phyloP scores from a whole-genome alignment of 2,113 vertebrate species.

The Sinocyclocheilus rhinocerous region DNA sequence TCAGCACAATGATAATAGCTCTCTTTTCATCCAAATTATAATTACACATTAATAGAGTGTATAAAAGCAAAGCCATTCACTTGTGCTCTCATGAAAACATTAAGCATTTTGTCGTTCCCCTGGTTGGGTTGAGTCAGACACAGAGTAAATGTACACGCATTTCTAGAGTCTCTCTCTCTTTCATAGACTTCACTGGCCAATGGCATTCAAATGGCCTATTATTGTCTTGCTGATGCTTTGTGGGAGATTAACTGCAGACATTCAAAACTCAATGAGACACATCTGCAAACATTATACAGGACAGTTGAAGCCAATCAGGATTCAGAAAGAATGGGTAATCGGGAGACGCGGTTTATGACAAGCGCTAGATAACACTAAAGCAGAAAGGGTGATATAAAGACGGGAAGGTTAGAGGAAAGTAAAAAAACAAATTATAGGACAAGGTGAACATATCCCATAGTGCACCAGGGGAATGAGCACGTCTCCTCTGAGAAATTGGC shows the following conservation, averaged over 20 bases:
- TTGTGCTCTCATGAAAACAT: slow-evolving; percentile 28
- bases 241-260: slow-evolving; percentile 33
- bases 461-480: neutral
- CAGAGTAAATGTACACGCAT: neutral
- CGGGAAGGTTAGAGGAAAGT: neutral
- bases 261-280: slow-evolving; percentile 42
- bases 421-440: neutral
- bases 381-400: neutral
- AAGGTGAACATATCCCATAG: slow-evolving; percentile 20
- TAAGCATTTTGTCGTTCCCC: slow-evolving; percentile 31
- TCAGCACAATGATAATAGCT: slow-evolving; percentile 32
- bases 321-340: slow-evolving; percentile 10
- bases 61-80: slow-evolving; percentile 33
- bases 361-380: neutral
- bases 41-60: slow-evolving; percentile 48
- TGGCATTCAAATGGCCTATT: slow-evolving; percentile 23
- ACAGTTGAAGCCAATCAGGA: slow-evolving; percentile 6
- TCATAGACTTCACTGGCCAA: slow-evolving; percentile 20
- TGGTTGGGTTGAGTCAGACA: slow-evolving; percentile 21
- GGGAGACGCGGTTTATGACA: neutral
- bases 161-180: slow-evolving; percentile 15
- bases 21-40: slow-evolving; percentile 44
- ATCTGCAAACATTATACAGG: slow-evolving; percentile 36
- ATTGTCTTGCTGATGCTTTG: slow-evolving; percentile 28
- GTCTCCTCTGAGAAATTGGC: neutral